Percentiles rank a stretch among this genome's conserved stretches.
These are phyloP conservation scores for Sclerodermus sp. DNA, from an alignment of 2,888 invertebrate species.

Conservation along the genomic window DNA sequence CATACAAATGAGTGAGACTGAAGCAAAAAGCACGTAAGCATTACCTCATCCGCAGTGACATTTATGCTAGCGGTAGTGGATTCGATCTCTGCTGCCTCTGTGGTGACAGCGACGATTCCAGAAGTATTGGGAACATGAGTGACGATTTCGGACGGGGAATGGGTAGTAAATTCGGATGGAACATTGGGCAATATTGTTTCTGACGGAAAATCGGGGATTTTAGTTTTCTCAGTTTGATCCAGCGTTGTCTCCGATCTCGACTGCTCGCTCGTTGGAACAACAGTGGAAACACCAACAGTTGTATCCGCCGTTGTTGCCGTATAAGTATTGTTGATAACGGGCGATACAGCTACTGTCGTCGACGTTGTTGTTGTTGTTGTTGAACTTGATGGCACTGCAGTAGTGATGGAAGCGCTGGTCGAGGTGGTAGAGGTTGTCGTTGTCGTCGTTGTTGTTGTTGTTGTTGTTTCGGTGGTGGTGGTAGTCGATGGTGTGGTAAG, in stretches of 20 bases:
- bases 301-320: slow-evolving; percentile 18
- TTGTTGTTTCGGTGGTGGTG: slow-evolving; percentile 27
- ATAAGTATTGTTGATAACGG: slow-evolving; percentile 14
- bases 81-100: slow-evolving; percentile 35
- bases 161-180: slow-evolving; percentile 32
- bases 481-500: slow-evolving; percentile 30
- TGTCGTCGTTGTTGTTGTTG: slow-evolving; percentile 29
- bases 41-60: slow-evolving; percentile 53
- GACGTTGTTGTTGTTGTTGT: slow-evolving; percentile 24
- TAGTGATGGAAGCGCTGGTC: slow-evolving; percentile 2
- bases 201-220: slow-evolving; percentile 8
- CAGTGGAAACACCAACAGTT: slow-evolving; percentile 17
- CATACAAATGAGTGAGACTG: slow-evolving; percentile 24
- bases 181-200: slow-evolving; percentile 10
- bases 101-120: slow-evolving; percentile 14
- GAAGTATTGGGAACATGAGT: slow-evolving; percentile 22
- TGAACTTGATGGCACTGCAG: slow-evolving; percentile 20
- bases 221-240: slow-evolving; percentile 30
- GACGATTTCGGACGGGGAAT: slow-evolving; percentile 14
- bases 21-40: slow-evolving; percentile 46
- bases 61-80: slow-evolving; percentile 39
- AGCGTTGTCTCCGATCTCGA: slow-evolving; percentile 30
- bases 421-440: slow-evolving; percentile 42
- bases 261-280: slow-evolving; percentile 26
- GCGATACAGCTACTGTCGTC: slow-evolving; percentile 18